Evolutionary conservation across 2,888 invertebrate species (phyloP), one percentile per base, ranked within the genome.

Genomic region (Thecocarcelia acutangulata): DNA sequence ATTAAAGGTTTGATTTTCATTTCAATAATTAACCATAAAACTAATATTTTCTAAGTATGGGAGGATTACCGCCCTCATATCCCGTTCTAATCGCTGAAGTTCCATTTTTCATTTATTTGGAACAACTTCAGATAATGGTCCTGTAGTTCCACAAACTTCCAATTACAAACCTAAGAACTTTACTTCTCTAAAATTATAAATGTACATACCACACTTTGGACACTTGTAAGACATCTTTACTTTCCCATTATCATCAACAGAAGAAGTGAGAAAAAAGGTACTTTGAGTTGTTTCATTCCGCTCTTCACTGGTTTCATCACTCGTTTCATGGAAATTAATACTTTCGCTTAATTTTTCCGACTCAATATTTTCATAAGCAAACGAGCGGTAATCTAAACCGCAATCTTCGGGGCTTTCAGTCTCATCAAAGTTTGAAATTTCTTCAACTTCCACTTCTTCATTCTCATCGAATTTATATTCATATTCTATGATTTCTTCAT

Each of bases 201-300:
- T 24, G 5, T 17, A 70, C 70, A 24, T 75, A 82, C 82, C 82
- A 37, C 82, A 82, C 33, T 70, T 59, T 24, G 59, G 66, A 59
- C 82, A 82, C 46, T 82, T 74, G 15, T 82, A 82, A 6, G 42
- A 52, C 69, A 66, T 78, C 50, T 82, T 82, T 2, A 82, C 44
- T 82, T 74, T 82, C 11, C 82, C 82, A 66, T 46, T 74, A 37
- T 70, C 74, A 56, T 78, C 82, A 19, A 78, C 37, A 3, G 74
- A 46, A 21, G 82, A 70, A 28, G 63, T 69, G 19, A 74, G 19
- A n/a, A 78, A 40, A 42, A 70, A 78, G 2, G 58, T 19, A 59
- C 70, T 78, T 28, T 73, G 37, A 1, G 17, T 24, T 11, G 33
- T n/a, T 15, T 66, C 74, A 4, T 3, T 54, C 0, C 28, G 11